phyloP scores from a whole-genome alignment of 2,888 invertebrate species.

The Leucophora obtusa region DNA sequence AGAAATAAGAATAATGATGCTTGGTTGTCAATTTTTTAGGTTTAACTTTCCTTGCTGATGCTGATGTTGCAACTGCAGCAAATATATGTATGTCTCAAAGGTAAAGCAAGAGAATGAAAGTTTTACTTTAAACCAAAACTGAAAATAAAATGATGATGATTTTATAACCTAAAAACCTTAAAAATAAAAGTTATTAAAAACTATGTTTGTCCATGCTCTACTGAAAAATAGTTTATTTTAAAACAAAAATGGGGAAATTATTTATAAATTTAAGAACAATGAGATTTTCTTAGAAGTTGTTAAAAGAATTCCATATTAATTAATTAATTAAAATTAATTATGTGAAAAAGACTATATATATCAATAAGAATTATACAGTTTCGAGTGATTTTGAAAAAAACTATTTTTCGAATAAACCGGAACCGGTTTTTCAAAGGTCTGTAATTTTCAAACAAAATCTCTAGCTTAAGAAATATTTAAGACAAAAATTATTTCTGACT shows the following conservation, averaged over 20 bases:
- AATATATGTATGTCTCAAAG: slow-evolving; percentile 50
- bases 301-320: too few relatives aligned
- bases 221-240: background rate
- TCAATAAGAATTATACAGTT: too few relatives aligned
- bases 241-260: background rate
- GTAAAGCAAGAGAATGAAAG: slow-evolving; percentile 42
- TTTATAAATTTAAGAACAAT: background rate
- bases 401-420: too few relatives aligned
- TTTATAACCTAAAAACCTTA: slow-evolving; percentile 47
- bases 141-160: slow-evolving; percentile 22
- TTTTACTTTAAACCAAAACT: slow-evolving; percentile 13
- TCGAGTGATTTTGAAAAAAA: too few relatives aligned
- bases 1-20: slow-evolving; percentile 57
- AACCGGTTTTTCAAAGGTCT: too few relatives aligned
- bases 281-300: too few relatives aligned
- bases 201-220: background rate
- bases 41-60: slow-evolving; percentile 32
- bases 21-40: slow-evolving; percentile 55
- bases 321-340: too few relatives aligned
- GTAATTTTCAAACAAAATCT: too few relatives aligned
- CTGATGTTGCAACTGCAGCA: slow-evolving; percentile 39
- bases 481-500: too few relatives aligned
- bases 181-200: slow-evolving; percentile 18
- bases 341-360: too few relatives aligned
- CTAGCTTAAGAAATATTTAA: too few relatives aligned